phyloP scores from a whole-genome alignment of 2,113 vertebrate genomes.

The Sterrhoptilus dennistouni region DNA sequence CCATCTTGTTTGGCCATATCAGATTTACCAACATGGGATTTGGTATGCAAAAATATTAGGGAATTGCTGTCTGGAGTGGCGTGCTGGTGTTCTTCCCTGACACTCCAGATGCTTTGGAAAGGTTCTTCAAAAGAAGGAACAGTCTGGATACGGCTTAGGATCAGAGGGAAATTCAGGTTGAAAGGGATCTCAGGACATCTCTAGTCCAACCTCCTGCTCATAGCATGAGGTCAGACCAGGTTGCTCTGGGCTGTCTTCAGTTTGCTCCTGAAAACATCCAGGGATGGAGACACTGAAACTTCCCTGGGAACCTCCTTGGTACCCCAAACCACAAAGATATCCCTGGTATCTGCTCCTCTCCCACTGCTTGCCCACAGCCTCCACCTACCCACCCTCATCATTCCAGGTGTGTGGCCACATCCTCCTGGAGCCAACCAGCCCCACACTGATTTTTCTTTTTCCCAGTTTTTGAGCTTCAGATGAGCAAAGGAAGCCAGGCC shows the following conservation, averaged over 20 bases:
- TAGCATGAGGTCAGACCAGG: not conserved
- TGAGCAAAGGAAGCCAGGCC: not conserved
- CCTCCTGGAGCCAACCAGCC: not conserved
- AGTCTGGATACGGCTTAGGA: not conserved
- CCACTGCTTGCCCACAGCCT: not conserved
- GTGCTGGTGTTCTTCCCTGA: not conserved
- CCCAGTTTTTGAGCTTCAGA: not conserved
- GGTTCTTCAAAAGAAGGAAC: not conserved
- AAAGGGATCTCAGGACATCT: not conserved
- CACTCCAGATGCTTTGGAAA: not conserved
- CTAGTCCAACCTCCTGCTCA: not conserved
- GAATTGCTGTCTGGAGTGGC: not conserved
- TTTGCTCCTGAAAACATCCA: not conserved
- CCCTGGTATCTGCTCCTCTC: not conserved
- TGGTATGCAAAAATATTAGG: not conserved
- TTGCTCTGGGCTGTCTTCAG: not conserved
- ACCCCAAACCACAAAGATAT: not conserved
- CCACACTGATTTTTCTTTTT: not conserved
- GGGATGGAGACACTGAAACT: not conserved
- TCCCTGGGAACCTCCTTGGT: not conserved
- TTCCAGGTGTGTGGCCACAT: not conserved
- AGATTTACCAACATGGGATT: not conserved
- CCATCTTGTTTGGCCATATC: rapidly evolving
- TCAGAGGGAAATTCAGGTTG: not conserved
- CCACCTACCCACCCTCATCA: not conserved